A percentile compares a stretch with the other conserved stretches of the same genome.
phyloP scores from a whole-genome alignment of 2,888 invertebrate species.

The Dynastes hyllus region DNA sequence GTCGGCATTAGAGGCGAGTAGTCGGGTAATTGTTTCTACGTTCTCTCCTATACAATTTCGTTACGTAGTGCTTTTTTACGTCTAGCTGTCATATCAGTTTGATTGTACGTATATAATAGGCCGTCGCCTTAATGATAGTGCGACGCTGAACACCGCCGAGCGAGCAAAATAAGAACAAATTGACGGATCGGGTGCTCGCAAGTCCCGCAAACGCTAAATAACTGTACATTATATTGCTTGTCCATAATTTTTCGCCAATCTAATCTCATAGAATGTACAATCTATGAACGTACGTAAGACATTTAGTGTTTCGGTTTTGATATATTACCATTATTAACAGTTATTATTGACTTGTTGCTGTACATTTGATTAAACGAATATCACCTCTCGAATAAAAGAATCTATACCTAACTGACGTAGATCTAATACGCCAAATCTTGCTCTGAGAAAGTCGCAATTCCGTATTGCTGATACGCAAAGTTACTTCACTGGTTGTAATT shows the following conservation, averaged over 20 bases:
- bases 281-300: constrained; percentile 2
- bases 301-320: constrained; percentile 42
- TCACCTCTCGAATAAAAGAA: not conserved
- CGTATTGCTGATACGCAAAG: no score
- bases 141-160: constrained; percentile 17
- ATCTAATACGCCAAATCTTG: not conserved
- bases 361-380: constrained; percentile 27
- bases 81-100: constrained; percentile 37
- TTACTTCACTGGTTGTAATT: no score
- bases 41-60: constrained; percentile 39
- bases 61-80: constrained; percentile 19
- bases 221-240: constrained; percentile 41
- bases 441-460: no score
- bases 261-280: constrained; percentile 17
- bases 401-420: not conserved
- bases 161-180: constrained; percentile 31
- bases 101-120: constrained; percentile 38
- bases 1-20: constrained; percentile 6
- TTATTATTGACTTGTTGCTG: constrained; percentile 44
- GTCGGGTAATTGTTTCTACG: constrained; percentile 30
- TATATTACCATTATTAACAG: constrained; percentile 42
- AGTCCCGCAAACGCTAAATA: constrained; percentile 47
- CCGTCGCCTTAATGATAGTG: constrained; percentile 37
- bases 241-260: constrained; percentile 36
- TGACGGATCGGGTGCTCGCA: not conserved